Percentiles rank a stretch among this genome's conserved stretches.
Evolutionary conservation across 1,140 invertebrate species (phyloP).

Genomic region (Drosophila novamexicana): DNA sequence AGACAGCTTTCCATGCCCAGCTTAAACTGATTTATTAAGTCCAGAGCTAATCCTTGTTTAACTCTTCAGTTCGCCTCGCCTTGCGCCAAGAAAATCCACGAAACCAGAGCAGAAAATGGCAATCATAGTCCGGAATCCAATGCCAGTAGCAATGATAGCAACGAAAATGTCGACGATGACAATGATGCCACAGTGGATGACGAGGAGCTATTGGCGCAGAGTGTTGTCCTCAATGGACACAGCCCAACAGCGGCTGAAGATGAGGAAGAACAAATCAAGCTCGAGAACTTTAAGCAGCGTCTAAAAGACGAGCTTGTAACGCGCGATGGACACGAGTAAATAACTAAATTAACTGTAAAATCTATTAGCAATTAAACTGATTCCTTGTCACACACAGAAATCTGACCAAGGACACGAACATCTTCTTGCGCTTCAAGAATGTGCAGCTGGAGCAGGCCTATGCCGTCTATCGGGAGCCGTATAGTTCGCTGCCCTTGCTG

Average conservation of each 20-base stretch:
- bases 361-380: background rate
- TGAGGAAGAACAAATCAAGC: conserved; percentile 85
- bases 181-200: conserved; percentile 67
- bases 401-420: conserved; percentile 88
- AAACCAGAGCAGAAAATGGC: conserved; percentile 47
- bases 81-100: conserved; percentile 73
- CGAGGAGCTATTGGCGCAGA: conserved; percentile 70
- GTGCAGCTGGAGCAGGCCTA: conserved; percentile 88
- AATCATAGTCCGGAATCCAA: conserved; percentile 56
- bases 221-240: conserved; percentile 44
- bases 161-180: conserved; percentile 48
- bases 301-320: conserved; percentile 93
- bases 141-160: conserved; percentile 47
- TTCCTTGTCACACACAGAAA: conserved; percentile 84
- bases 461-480: conserved; percentile 88
- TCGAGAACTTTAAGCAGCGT: conserved; percentile 90
- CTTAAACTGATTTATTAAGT: background rate
- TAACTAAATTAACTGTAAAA: conserved; percentile 27
- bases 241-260: conserved; percentile 58
- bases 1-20: background rate
- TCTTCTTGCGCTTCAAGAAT: conserved; percentile 88
- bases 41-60: background rate
- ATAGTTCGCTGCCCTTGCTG: conserved; percentile 87
- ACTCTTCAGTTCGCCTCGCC: conserved; percentile 70
- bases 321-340: conserved; percentile 91